Percentiles rank a stretch among this genome's conserved stretches.
Evolutionary conservation across 2,888 invertebrate genomes (phyloP).

Genomic region (Epirrita christyi): DNA sequence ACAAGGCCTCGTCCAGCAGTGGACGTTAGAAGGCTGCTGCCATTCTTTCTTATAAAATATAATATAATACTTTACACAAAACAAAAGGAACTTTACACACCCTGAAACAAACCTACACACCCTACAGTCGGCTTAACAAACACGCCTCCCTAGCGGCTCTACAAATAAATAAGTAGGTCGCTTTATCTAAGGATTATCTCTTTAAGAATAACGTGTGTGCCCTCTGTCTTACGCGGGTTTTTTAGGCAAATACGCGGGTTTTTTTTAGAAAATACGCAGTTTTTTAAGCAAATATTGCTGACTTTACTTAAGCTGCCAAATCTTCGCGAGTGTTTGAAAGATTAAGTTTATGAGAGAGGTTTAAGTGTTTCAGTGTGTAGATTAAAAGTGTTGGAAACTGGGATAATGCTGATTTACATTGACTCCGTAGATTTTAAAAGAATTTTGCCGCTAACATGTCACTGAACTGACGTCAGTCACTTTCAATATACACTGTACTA

Average conservation of each 20-base stretch:
- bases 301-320: conserved; percentile 16
- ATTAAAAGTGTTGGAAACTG: too few species aligned
- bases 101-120: background rate
- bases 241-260: conserved; percentile 10
- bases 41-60: too few species aligned
- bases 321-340: conserved; percentile 5
- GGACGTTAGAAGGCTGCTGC: too few species aligned
- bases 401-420: too few species aligned
- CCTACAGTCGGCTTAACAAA: conserved; percentile 2
- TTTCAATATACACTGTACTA: too few species aligned
- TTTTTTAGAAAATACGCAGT: conserved; percentile 36
- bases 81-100: background rate
- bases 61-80: background rate
- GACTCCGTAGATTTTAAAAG: too few species aligned
- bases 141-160: conserved; percentile 40
- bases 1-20: too few species aligned
- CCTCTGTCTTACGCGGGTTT: conserved; percentile 43
- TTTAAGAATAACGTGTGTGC: conserved; percentile 71
- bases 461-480: too few species aligned
- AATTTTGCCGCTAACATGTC: too few species aligned
- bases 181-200: conserved; percentile 74
- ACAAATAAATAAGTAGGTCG: conserved; percentile 65
- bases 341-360: conserved; percentile 5
- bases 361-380: background rate
- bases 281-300: conserved; percentile 50